Evolutionary conservation across 1,140 invertebrate genomes (phyloP).

Genomic region (Cherax quadricarinatus): DNA sequence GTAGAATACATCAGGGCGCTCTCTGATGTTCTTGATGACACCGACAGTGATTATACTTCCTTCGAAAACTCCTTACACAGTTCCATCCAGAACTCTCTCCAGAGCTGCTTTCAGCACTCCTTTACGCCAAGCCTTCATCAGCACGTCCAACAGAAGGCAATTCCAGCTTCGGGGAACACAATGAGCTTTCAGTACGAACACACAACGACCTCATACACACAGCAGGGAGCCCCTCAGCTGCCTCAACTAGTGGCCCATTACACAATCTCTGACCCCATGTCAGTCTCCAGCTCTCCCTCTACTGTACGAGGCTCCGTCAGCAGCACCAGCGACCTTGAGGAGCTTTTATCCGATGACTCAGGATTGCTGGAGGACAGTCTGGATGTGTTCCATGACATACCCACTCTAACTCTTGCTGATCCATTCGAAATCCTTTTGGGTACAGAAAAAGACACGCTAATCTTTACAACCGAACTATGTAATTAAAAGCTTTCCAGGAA

Average conservation of each 20-base stretch:
- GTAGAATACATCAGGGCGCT: constrained; percentile 52
- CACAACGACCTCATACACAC: background rate
- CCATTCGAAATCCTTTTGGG: constrained; percentile 38
- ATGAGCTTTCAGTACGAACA: constrained; percentile 8
- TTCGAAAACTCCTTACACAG: constrained; percentile 3
- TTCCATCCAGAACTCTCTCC: constrained; percentile 28
- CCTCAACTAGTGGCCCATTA: constrained; percentile 21
- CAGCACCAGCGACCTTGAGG: constrained; percentile 56
- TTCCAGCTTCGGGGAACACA: background rate
- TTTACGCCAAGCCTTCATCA: background rate
- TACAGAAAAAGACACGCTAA: constrained; percentile 23
- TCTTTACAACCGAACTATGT: constrained; percentile 23
- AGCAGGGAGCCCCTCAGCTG: background rate
- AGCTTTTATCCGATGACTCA: constrained; percentile 40
- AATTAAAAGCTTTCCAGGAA: background rate
- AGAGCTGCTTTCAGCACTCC: constrained; percentile 11
- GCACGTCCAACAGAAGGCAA: background rate
- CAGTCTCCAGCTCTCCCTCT: constrained; percentile 12
- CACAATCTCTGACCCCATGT: constrained; percentile 8
- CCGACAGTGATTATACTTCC: background rate
- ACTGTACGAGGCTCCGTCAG: constrained; percentile 28
- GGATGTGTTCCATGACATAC: constrained; percentile 50
- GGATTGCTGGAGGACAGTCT: constrained; percentile 45
- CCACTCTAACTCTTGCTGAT: constrained; percentile 14
- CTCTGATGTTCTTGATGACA: constrained; percentile 30